These are phyloP conservation scores for Drosophila kanekoi DNA, from an alignment of 2,888 invertebrate species.

Conservation along the genomic window DNA sequence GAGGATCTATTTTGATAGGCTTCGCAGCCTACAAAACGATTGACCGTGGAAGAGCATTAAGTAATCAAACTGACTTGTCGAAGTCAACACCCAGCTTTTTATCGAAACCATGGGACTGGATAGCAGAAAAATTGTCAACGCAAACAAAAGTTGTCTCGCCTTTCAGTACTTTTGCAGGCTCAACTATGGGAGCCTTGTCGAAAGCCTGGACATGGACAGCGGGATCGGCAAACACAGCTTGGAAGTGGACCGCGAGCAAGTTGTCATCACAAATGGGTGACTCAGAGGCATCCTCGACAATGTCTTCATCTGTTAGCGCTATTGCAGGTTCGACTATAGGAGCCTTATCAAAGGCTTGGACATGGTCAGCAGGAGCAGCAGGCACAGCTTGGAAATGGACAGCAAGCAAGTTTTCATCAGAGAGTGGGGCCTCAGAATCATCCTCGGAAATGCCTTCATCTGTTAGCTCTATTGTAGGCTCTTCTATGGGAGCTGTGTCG, in stretches of 20 bases:
- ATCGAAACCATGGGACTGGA: not conserved
- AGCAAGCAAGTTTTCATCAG: not conserved
- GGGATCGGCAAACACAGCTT: not conserved
- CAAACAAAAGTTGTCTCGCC: not conserved
- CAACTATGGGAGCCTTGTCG: not conserved
- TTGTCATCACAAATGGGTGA: conserved; percentile 2
- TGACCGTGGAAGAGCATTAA: not conserved
- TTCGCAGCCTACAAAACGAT: not conserved
- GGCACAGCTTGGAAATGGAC: conserved; percentile 2
- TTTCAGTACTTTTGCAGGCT: not conserved
- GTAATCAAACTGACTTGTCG: not conserved
- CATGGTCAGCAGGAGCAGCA: conserved; percentile 9
- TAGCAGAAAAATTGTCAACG: not conserved
- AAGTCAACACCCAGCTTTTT: not conserved
- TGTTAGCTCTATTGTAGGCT: not conserved
- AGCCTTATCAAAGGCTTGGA: not conserved
- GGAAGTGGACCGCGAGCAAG: not conserved
- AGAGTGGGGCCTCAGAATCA: not conserved
- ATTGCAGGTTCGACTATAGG: not conserved
- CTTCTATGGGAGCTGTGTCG: not conserved
- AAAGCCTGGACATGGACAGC: not conserved
- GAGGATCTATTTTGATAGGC: not conserved
- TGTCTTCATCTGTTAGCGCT: not conserved
- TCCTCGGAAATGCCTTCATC: conserved; percentile 2
- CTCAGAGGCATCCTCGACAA: not conserved